These are phyloP conservation scores for Hydropotes inermis DNA, from an alignment of 2,113 vertebrate species.

Conservation along the genomic window DNA sequence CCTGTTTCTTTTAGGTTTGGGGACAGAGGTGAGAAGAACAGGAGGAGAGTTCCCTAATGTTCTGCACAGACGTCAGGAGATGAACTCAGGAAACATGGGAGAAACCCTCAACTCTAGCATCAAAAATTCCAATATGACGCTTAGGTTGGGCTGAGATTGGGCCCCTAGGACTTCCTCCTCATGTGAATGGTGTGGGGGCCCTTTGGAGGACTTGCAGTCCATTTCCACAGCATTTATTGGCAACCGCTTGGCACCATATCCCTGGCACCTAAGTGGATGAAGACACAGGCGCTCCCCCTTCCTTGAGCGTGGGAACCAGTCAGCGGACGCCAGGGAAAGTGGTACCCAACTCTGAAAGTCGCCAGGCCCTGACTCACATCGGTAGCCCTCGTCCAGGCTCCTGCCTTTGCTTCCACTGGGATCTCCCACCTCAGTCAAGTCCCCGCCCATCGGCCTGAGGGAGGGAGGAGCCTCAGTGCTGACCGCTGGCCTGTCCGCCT, in stretches of 20 bases:
- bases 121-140: not conserved
- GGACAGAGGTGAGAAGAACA: not conserved
- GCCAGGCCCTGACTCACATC: not conserved
- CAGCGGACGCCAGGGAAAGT: too few species aligned
- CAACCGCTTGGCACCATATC: not conserved
- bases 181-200: not conserved
- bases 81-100: not conserved
- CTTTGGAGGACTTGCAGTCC: not conserved
- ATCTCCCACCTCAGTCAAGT: not conserved
- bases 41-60: not conserved
- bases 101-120: not conserved
- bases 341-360: not conserved
- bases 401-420: not conserved
- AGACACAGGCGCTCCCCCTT: not conserved
- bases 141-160: not conserved
- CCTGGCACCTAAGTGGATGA: not conserved
- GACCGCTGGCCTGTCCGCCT: not conserved
- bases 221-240: not conserved
- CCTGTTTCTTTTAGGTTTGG: not conserved
- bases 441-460: accelerated
- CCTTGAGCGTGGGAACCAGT: not conserved
- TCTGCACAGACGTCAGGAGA: not conserved
- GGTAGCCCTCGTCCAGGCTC: not conserved
- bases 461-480: not conserved
- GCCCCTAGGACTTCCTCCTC: not conserved